Conservation (phyloP, 1,140 invertebrate species). For the Penaeus chinensis region DNA sequence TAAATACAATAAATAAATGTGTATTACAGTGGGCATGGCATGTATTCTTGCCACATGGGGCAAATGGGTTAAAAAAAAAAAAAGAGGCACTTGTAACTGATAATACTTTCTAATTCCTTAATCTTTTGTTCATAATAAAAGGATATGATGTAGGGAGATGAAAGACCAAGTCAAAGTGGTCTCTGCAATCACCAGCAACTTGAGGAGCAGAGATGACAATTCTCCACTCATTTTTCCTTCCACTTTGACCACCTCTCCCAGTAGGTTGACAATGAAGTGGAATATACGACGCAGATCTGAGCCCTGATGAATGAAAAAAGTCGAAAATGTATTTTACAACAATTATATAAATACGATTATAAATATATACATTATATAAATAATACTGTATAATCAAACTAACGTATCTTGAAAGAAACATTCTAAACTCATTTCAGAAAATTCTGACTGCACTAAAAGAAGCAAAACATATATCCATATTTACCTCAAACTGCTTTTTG, state of each 20-base stretch:
- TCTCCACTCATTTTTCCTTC: slow-evolving; percentile 61
- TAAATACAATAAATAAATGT: too few relatives aligned
- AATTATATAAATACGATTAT: too few relatives aligned
- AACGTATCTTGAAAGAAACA: too few relatives aligned
- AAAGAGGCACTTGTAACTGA: not conserved
- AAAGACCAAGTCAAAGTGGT: slow-evolving; percentile 82
- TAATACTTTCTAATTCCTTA: not conserved
- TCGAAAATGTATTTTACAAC: too few relatives aligned
- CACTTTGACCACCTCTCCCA: slow-evolving; percentile 74
- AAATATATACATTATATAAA: too few relatives aligned
- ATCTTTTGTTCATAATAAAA: slow-evolving; percentile 68
- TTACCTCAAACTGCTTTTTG: slow-evolving; percentile 85
- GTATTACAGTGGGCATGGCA: too few relatives aligned
- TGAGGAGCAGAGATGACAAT: slow-evolving; percentile 71
- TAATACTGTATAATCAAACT: too few relatives aligned
- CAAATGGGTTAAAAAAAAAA: not conserved
- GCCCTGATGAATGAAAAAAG: slow-evolving; percentile 66
- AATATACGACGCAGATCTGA: slow-evolving; percentile 84
- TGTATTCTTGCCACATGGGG: too few relatives aligned
- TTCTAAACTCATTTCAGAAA: too few relatives aligned
- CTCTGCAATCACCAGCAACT: slow-evolving; percentile 80
- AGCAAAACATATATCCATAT: not conserved
- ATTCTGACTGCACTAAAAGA: too few relatives aligned
- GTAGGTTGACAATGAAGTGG: slow-evolving; percentile 74
- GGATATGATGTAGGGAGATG: slow-evolving; percentile 76